Percentiles rank a stretch among this genome's conserved stretches.
These are phyloP conservation scores for Diglossa cyanea DNA, from an alignment of 2,797 vertebrate genomes.

Conservation along the genomic window DNA sequence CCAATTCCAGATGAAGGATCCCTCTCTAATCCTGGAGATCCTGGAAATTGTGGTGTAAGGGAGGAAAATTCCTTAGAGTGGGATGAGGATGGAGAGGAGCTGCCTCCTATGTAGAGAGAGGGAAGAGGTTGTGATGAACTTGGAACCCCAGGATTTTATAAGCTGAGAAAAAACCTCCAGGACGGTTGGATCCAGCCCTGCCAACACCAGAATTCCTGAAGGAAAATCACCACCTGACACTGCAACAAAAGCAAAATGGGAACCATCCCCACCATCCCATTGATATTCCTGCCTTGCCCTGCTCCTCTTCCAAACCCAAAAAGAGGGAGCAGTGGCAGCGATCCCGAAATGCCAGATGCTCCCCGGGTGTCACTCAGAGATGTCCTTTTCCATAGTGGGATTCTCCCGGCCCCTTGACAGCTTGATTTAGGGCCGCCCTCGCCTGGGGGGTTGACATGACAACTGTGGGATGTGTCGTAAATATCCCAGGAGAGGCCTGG, in stretches of 20 bases:
- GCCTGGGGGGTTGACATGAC: constrained; percentile 76
- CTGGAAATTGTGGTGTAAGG: rapidly evolving
- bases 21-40: not conserved
- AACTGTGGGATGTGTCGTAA: constrained; percentile 77
- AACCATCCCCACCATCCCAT: not conserved
- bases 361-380: constrained; percentile 62
- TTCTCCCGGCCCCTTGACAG: constrained; percentile 68
- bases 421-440: constrained; percentile 71
- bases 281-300: constrained; percentile 55
- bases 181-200: not conserved
- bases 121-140: not conserved
- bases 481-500: constrained; percentile 75
- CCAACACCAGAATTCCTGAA: not conserved
- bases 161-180: not conserved
- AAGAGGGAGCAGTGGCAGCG: not conserved
- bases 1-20: not conserved
- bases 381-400: constrained; percentile 49
- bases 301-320: not conserved
- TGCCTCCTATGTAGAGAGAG: not conserved
- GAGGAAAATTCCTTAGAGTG: not conserved
- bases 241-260: not conserved
- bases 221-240: not conserved
- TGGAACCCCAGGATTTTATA: not conserved
- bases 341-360: constrained; percentile 65
- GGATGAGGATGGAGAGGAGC: not conserved